Conservation (phyloP, 2,113 vertebrate species). For the Oncorhynchus keta region DNA sequence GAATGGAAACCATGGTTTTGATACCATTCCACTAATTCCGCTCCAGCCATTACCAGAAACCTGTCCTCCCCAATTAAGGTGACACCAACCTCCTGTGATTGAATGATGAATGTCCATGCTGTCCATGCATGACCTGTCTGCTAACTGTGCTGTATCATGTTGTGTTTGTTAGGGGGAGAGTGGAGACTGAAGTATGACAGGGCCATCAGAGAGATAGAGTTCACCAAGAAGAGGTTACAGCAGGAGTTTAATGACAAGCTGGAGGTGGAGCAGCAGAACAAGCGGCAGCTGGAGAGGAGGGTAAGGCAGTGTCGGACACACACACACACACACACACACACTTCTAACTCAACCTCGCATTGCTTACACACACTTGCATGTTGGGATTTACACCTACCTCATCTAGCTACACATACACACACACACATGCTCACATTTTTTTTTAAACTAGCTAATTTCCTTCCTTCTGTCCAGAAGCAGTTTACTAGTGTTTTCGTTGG, state of each 20-base stretch:
- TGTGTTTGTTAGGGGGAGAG: conserved; percentile 79
- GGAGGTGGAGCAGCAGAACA: conserved; percentile 93
- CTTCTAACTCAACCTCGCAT: no score
- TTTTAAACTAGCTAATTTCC: background rate
- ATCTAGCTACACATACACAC: no score
- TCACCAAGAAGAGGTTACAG: conserved; percentile 93
- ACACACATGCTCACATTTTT: no score
- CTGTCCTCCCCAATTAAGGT: no score
- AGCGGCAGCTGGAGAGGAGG: conserved; percentile 90
- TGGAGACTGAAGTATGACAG: conserved; percentile 95
- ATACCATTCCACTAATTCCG: no score
- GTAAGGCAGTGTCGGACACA: conserved; percentile 63
- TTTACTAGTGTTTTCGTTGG: background rate
- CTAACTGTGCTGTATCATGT: background rate
- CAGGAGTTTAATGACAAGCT: conserved; percentile 95
- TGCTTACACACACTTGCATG: background rate
- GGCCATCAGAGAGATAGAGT: conserved; percentile 88
- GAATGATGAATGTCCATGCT: no score
- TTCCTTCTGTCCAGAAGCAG: background rate
- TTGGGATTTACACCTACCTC: background rate
- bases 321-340: background rate
- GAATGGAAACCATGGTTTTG: no score
- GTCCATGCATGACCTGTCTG: no score
- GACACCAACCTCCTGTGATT: no score
- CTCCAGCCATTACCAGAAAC: no score